Evolutionary conservation across 2,113 vertebrate species (phyloP), one percentile per base, ranked within the genome.

Genomic region (Lethenteron reissneri): DNA sequence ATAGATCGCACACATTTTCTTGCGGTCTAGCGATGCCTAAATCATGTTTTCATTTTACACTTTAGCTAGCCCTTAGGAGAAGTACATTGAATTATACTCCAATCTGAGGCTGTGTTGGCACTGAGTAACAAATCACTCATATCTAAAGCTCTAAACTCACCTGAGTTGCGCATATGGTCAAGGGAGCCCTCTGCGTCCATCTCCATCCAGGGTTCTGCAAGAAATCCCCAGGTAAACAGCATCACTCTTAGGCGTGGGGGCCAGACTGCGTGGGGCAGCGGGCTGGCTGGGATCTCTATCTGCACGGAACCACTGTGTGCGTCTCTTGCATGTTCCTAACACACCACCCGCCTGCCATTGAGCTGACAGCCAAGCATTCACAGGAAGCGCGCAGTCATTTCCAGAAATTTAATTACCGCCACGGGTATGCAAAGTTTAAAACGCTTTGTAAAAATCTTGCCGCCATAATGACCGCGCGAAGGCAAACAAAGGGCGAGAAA

Each of bases 371-470:
- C 25, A 25, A n/a, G 25, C 64, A 68, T 68, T 68, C 64, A 68
- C 25, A 25, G 25, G 64, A 25, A n/a, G 64, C 64, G n/a, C 25
- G 25, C 64, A 68, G 64, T 68, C 64, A 68, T 68, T 68, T 68
- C 64, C 64, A 68, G 64, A 68, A 68, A 68, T 68, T 68, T 68
- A 68, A 68, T 68, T 68, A 68, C 64, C 25, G 64, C 64, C 64
- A 68, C n/a, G 25, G 64, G 64, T 68, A n/a, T 25, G 64, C 64
- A 25, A 68, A 68, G 64, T 68, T 68, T 68, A 68, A 68, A 68
- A 68, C 25, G 64, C 64, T 17, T 68, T 68, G 64, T 68, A 68
- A 68, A 68, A 68, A 17, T 25, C 41, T 41, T 68, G n/a, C 64
- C 64, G n/a, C n/a, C 64, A 25, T 68, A 68, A 68, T 68, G 64